Evolutionary conservation across 2,797 vertebrate genomes (phyloP), one percentile per base, ranked within the genome.

Genomic region (Buceros bicornis): DNA sequence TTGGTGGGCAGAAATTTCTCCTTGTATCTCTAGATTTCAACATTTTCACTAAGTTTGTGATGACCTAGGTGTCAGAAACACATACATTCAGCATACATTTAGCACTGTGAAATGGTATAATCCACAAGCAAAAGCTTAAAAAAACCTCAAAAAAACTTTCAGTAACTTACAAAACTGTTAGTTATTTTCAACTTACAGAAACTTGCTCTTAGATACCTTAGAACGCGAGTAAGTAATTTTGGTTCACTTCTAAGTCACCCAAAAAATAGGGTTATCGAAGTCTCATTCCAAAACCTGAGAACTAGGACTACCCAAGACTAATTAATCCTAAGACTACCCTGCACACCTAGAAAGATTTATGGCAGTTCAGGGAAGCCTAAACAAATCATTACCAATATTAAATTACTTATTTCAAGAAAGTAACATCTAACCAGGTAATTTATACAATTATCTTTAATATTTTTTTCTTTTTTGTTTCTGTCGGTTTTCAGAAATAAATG

Each of bases 11-110:
- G 96, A 99, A 99, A 72, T 98, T 99, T 94, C 99, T 98, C 89
- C 99, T 98, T 17, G 99, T 99, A 97, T 99, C 99, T 47, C 99
- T 98, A 88, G 99, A 98, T 97, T 99, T 99, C 91, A 99, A 97
- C 99, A 99, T 99, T 97, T 99, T 99, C 98, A 99, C 99, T 94
- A 99, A 98, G 97, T 99, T 99, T 95, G 99, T 99, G 96, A 99
- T 99, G 67, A 99, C 99, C 99, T 98, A 87, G 8, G 54, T 66
- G 50, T 37, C 26, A 96, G 62, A 88, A 96, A 93, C 10, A 96
- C 29, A 78, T 4, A 25, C 1, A 10, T 5, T 50, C 80, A 94
- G 70, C 11, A 65, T 1, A 56, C 19, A 60, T 20, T 51, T 31
- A 76, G 40, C 42, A 74, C 15, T 12, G 31, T 10, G 13, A 58